phyloP scores from a whole-genome alignment of 2,888 invertebrate species.

The Drosophila infuscata region DNA sequence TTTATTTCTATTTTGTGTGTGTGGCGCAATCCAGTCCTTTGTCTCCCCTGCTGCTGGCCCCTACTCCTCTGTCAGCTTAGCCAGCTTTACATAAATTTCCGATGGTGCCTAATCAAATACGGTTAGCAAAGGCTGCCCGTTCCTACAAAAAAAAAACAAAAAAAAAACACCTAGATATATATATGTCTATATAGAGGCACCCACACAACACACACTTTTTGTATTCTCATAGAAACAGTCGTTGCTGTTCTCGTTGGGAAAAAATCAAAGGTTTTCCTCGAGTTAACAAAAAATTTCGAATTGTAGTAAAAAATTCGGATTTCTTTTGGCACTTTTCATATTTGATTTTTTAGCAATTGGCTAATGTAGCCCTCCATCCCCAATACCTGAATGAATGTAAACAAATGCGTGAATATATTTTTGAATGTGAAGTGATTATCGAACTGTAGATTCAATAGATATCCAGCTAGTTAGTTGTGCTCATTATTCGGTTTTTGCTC shows the following conservation, averaged over 20 bases:
- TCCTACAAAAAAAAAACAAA: too few relatives aligned
- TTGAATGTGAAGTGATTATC: background rate
- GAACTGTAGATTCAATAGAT: background rate
- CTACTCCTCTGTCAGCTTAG: conserved; percentile 43
- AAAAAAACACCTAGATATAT: background rate
- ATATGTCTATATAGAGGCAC: background rate
- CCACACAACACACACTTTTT: background rate
- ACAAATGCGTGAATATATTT: background rate
- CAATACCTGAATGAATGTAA: background rate
- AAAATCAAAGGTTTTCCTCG: conserved; percentile 10
- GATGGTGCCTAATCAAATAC: conserved; percentile 68
- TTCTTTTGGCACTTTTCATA: background rate
- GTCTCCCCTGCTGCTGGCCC: conserved; percentile 8
- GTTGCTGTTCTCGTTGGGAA: conserved; percentile 15
- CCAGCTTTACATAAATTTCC: conserved; percentile 71
- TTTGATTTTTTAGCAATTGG: background rate
- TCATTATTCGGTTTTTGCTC: background rate
- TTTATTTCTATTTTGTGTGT: background rate
- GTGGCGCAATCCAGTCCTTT: conserved; percentile 10
- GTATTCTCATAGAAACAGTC: background rate
- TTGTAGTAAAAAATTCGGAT: background rate
- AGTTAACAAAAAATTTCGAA: background rate
- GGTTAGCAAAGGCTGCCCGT: conserved; percentile 29
- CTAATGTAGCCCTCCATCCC: background rate
- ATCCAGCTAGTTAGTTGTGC: background rate